Percentiles rank a stretch among this genome's conserved stretches.
Evolutionary conservation across 2,113 vertebrate genomes (phyloP).

Genomic region (Oenanthe melanoleuca): DNA sequence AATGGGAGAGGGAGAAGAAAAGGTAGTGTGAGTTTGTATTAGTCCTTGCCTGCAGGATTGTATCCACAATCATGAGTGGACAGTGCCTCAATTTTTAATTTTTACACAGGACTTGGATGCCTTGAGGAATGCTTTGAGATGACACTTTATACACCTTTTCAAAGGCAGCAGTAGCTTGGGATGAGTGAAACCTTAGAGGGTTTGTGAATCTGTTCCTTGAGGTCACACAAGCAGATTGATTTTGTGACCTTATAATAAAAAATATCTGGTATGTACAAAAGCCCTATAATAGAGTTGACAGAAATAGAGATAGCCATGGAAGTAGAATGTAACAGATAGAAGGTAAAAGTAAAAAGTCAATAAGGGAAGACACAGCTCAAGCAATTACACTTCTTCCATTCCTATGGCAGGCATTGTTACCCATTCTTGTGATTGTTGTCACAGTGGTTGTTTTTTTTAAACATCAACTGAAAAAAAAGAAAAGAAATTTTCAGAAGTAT

Average conservation of each 20-base stretch:
- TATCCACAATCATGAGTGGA: fast-evolving
- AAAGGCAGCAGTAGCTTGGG: background rate
- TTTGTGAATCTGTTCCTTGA: background rate
- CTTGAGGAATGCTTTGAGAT: background rate
- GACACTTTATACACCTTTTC: background rate
- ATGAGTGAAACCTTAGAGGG: background rate
- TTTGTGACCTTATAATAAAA: constrained; percentile 25
- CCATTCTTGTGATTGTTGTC: background rate
- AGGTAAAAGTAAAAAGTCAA: background rate
- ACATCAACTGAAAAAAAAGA: background rate
- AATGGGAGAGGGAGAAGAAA: background rate
- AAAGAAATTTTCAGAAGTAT: background rate
- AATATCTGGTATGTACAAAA: background rate
- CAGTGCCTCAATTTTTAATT: background rate
- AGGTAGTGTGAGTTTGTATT: background rate
- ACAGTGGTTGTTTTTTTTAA: background rate
- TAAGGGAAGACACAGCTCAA: background rate
- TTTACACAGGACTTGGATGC: background rate
- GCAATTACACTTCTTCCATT: background rate
- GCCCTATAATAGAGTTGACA: background rate
- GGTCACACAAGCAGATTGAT: background rate
- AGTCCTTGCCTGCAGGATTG: background rate
- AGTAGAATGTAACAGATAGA: background rate
- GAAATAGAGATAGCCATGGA: background rate
- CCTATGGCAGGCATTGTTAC: background rate